phyloP scores from a whole-genome alignment of 2,113 vertebrate species.

The Turnix velox region DNA sequence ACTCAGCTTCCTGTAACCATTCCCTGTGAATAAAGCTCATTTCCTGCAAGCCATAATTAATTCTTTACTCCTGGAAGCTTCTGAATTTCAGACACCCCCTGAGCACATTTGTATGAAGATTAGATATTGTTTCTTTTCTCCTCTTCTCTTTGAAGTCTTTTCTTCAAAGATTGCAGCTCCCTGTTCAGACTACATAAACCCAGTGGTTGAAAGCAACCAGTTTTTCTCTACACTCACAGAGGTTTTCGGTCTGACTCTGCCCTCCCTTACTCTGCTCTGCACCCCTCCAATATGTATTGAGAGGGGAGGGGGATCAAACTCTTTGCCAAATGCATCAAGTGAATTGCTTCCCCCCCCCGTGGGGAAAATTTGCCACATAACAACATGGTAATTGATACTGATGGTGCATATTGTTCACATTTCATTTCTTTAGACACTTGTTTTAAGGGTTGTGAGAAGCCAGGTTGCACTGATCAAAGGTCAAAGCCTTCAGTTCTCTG shows the following conservation, averaged over 20 bases:
- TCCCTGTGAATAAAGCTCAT: conserved; percentile 71
- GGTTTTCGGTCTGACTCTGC: neutral
- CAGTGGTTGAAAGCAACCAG: conserved; percentile 19
- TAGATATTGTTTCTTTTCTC: conserved; percentile 73
- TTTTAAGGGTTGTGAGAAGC: neutral
- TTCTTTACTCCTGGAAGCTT: conserved; percentile 71
- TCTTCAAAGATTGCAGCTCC: conserved; percentile 65
- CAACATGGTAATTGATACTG: conserved; percentile 16
- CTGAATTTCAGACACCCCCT: conserved; percentile 62
- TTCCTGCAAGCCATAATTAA: conserved; percentile 77
- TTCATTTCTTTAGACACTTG: conserved; percentile 21
- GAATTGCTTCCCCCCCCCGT: neutral
- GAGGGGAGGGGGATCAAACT: neutral
- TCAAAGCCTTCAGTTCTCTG: neutral
- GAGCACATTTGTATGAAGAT: conserved; percentile 74
- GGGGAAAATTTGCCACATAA: conserved; percentile 38
- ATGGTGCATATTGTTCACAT: neutral
- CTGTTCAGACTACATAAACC: conserved; percentile 52
- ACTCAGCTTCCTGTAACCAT: conserved; percentile 42
- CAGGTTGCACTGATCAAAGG: conserved; percentile 37
- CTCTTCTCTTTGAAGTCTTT: conserved; percentile 71
- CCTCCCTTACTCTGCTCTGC: neutral
- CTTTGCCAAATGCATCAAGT: neutral
- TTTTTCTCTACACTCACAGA: conserved; percentile 41
- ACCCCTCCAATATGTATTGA: neutral